Conservation (phyloP, 1,140 invertebrate genomes). For the Tribolium madens region DNA sequence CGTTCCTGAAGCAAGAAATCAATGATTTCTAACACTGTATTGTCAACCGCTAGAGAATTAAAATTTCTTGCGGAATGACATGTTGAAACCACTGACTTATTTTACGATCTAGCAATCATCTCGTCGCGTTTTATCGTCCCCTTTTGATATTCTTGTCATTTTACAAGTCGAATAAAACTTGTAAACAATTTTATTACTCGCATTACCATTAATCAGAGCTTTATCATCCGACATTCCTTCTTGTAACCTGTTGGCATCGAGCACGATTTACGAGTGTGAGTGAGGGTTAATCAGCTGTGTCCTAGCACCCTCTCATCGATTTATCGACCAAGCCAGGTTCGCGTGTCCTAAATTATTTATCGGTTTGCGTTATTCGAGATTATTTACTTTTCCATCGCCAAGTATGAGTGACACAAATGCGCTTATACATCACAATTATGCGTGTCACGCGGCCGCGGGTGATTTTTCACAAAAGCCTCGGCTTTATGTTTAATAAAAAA, state of each 20-base stretch:
- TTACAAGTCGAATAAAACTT: background rate
- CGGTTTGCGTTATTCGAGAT: conserved; percentile 5
- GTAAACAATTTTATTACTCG: background rate
- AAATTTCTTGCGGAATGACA: background rate
- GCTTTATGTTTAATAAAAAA: background rate
- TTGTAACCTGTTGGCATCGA: background rate
- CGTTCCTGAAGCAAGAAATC: too few relatives aligned
- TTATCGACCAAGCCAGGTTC: conserved; percentile 8
- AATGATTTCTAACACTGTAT: too few relatives aligned
- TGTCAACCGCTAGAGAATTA: too few relatives aligned
- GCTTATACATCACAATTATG: conserved; percentile 21
- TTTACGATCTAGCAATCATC: conserved; percentile 9
- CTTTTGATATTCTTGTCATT: background rate
- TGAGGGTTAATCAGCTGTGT: background rate
- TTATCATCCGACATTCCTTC: background rate
- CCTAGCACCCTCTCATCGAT: background rate
- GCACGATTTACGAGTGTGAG: background rate
- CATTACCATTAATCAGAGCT: background rate
- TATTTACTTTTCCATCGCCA: conserved; percentile 8
- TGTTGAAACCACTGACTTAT: background rate
- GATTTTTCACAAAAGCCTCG: background rate
- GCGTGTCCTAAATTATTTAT: conserved; percentile 30
- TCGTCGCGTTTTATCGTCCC: background rate
- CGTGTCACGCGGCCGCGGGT: background rate
- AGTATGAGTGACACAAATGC: conserved; percentile 3